Evolutionary conservation across 2,888 invertebrate genomes (phyloP).

Genomic region (Drosophila limbata): DNA sequence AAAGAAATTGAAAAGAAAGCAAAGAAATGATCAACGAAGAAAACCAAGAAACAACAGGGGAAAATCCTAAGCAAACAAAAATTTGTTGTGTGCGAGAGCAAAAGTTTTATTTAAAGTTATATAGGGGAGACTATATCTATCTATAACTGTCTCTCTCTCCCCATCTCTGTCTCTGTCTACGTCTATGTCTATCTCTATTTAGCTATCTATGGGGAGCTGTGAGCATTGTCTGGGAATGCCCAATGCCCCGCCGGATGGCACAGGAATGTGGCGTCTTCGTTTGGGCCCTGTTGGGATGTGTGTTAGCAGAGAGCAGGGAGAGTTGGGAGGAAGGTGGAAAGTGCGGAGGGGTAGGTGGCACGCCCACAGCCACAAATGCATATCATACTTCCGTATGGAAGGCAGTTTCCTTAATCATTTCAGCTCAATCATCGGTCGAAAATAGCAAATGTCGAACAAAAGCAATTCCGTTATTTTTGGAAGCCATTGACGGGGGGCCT

Average conservation of each 20-base stretch:
- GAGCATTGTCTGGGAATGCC: constrained; percentile 76
- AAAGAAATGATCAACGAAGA: constrained; percentile 44
- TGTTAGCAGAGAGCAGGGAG: background rate
- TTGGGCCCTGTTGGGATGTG: constrained; percentile 38
- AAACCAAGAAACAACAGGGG: constrained; percentile 31
- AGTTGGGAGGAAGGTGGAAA: constrained; percentile 2
- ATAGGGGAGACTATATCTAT: constrained; percentile 33
- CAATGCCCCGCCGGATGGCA: constrained; percentile 60
- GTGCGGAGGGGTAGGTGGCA: background rate
- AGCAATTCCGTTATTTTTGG: constrained; percentile 76
- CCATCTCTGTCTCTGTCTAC: background rate
- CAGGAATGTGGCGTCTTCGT: constrained; percentile 57
- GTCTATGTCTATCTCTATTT: constrained; percentile 1
- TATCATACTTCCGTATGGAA: constrained; percentile 69
- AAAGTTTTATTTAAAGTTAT: constrained; percentile 73
- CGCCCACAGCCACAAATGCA: constrained; percentile 43
- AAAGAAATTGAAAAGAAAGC: constrained; percentile 42
- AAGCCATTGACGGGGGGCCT: constrained; percentile 34
- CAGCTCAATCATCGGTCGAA: constrained; percentile 75
- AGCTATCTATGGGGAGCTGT: constrained; percentile 19
- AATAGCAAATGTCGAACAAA: constrained; percentile 66
- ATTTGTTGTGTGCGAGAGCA: constrained; percentile 37
- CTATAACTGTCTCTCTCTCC: constrained; percentile 9
- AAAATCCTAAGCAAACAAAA: constrained; percentile 57
- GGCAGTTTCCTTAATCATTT: constrained; percentile 61